Evolutionary conservation across 2,888 invertebrate species (phyloP).

Genomic region (Lepeophtheirus nordmannii): DNA sequence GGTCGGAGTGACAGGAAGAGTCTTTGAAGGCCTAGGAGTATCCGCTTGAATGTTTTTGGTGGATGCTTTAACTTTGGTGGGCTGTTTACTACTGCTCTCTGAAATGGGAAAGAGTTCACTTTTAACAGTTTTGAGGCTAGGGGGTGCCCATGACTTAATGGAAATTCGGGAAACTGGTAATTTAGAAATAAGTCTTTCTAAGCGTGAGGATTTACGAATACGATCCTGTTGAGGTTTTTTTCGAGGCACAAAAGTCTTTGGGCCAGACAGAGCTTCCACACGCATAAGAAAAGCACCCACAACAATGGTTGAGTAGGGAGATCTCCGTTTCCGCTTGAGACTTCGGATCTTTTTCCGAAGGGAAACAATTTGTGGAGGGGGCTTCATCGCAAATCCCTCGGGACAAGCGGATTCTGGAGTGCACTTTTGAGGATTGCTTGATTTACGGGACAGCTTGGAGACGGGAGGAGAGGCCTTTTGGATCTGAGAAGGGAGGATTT

Average conservation of each 20-base stretch:
- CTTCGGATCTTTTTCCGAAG: slow-evolving; percentile 10
- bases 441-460: neutral
- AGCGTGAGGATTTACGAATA: slow-evolving; percentile 8
- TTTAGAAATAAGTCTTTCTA: slow-evolving; percentile 10
- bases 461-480: neutral
- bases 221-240: slow-evolving; percentile 9
- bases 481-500: neutral
- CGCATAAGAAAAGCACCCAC: slow-evolving; percentile 14
- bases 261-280: slow-evolving; percentile 6
- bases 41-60: neutral
- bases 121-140: slow-evolving; percentile 8
- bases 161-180: neutral
- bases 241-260: neutral
- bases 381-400: slow-evolving; percentile 8
- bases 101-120: slow-evolving; percentile 12
- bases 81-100: neutral
- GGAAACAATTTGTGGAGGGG: slow-evolving; percentile 10
- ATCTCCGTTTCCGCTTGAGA: slow-evolving; percentile 2
- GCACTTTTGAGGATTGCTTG: neutral
- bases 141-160: slow-evolving; percentile 10
- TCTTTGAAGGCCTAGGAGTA: neutral
- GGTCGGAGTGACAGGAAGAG: slow-evolving; percentile 12
- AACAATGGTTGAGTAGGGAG: neutral
- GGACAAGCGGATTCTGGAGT: neutral
- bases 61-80: neutral